Evolutionary conservation across 2,113 vertebrate species (phyloP), one percentile per base, ranked within the genome.

Genomic region (Buteo buteo): DNA sequence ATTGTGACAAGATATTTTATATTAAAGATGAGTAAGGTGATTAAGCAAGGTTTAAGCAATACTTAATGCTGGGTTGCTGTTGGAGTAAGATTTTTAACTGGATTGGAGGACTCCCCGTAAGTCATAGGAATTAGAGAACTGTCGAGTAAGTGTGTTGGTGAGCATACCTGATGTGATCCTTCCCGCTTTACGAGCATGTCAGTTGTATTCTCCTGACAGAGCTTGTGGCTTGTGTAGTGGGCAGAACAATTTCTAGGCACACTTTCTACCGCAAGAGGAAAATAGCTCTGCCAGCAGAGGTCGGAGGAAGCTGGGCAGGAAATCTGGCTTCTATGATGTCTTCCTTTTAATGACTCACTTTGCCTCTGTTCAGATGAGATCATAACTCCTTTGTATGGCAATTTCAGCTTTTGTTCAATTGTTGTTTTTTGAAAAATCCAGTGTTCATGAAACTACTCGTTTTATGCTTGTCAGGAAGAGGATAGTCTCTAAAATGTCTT

Each of bases 311-410:
- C 58, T 42, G 69, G 58, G 36, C 88, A 93, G 91, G 83, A 94
- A 96, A 73, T 90, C 73, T 91, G 88, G 50, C 71, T 67, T 92
- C 26, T 76, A 36, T 96, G 94, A 84, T 25, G 47, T 52, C 90
- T 95, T 96, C 64, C 82, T 89, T 94, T 66, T 66, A 95, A 62
- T 95, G 82, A 92, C 80, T 91, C 82, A 69, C 36, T 94, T 95
- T 74, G 57, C 61, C 49, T 90, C 52, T 18, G 34, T 96, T 77
- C 71, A 71, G 67, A 86, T 96, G 79, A 93, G 76, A 59, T 88
- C 80, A 81, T 86, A 81, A 86, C 24, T 86, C 61, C 47, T 90
- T 96, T 94, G 66, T 84, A 64, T 40, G 36, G 15, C 36, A 77
- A 15, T 78, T 85, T 65, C 3, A 10, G 15, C 55, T 55, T 94